Conservation (phyloP, 2,797 vertebrate genomes). For the Cossypha heuglini region DNA sequence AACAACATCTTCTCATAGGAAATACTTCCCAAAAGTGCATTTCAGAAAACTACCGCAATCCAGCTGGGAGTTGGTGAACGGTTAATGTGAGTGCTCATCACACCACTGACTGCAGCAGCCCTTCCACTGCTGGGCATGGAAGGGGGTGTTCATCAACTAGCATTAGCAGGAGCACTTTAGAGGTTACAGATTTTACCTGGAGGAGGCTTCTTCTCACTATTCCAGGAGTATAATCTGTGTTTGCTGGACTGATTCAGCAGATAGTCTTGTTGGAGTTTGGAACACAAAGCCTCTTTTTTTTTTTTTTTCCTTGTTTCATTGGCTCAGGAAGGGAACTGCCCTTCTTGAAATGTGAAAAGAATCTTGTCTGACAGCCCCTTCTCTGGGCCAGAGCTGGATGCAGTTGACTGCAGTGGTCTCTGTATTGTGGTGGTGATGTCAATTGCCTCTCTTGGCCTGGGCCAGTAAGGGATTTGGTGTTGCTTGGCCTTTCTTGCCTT, state of each 20-base stretch:
- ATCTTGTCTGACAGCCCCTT: background rate
- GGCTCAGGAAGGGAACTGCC: conserved; percentile 18
- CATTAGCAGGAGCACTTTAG: conserved; percentile 57
- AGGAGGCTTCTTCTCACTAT: background rate
- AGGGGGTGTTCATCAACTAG: background rate
- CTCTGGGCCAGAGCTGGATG: background rate
- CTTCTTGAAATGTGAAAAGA: conserved; percentile 30
- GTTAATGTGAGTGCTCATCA: conserved; percentile 14
- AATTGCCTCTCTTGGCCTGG: background rate
- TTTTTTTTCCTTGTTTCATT: background rate
- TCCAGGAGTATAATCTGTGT: background rate
- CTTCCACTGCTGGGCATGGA: conserved; percentile 67
- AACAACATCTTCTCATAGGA: conserved; percentile 25
- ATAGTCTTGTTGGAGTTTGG: background rate
- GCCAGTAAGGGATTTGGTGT: background rate
- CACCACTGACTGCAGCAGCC: background rate
- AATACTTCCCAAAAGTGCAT: conserved; percentile 51
- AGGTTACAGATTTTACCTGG: conserved; percentile 24
- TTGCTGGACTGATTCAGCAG: background rate
- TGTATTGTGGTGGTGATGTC: background rate
- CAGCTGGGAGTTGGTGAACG: background rate
- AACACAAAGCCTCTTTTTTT: conserved; percentile 6
- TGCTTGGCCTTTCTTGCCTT: conserved; percentile 9
- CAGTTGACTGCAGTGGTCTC: background rate
- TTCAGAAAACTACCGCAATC: background rate